Base-by-base conservation (phyloP, 2,797 vertebrate genomes). In the Anabas testudineus region DNA sequence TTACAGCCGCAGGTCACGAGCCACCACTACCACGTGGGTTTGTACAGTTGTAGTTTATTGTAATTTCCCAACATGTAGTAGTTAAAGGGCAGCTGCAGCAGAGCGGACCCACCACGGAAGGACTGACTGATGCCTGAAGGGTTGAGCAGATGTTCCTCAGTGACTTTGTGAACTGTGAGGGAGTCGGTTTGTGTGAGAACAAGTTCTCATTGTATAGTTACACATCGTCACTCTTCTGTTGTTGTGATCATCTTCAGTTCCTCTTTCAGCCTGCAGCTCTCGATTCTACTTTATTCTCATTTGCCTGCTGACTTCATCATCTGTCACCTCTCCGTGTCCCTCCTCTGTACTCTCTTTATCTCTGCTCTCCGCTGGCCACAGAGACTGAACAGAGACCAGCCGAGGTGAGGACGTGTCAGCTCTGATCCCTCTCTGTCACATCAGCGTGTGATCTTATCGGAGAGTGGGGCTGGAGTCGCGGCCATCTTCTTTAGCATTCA, bases 401-500 rank as follows among this genome's bases (percentile, higher is more conserved):
- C 34, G 47, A 71, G 79, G 77, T 78, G 76, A 81, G 59, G 63
- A 64, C 34, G 30, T 18, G 80, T 80, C 78, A 61, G 72, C 61
- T 68, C 74, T 74, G 79, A 85, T 85, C 79, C 36, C 45, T 56
- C 60, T 24, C 77, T 42, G 79, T 76, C 83, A 85, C 64, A 52
- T 78, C 55, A 13, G 34, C 32, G 52, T 76, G 63, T 28, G 82
- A 79, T 81, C 72, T 63, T 47, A 81, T 71, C 70, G 1, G 4
- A 3, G 65, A 36, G 41, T 21, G 14, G 47, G 57, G 61, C 16
- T 16, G 64, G 71, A 39, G 10, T 3, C 12, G 53, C 55, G 22
- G 65, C 62, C 74, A 7, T 59, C 65, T 69, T 75, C 48, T 67
- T 86, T 80, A 87, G 76, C 78, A 86, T 87, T 83, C 85, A 66